Evolutionary conservation across 2,888 invertebrate species (phyloP), one percentile per base, ranked within the genome.

Genomic region (Nomada ruficornis): DNA sequence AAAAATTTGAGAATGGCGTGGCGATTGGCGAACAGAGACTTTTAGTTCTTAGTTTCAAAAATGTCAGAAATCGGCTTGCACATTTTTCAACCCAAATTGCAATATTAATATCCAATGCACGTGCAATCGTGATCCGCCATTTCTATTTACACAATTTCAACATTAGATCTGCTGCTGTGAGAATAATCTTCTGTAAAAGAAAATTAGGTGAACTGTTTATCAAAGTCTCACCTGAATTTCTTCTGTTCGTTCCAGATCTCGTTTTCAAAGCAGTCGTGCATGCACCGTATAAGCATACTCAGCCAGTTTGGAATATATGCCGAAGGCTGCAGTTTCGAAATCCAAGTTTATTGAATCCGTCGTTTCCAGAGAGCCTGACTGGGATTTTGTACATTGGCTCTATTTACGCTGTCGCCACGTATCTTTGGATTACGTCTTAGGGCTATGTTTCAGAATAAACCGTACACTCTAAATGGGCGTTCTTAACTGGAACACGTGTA

Each of bases 401-500:
- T 68, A 55, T 55, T 68, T 68, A 55, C 67, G 54, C 29, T 68
- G 23, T 42, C 67, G 36, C 18, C 54, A 0, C 67, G 67, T 68
- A 68, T 68, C 54, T 42, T 55, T 1, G 54, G 67, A 68, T 68
- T 68, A 68, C 54, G 54, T 55, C 67, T 68, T 68, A 55, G 36
- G 42, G 54, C 54, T 42, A 42, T 36, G 67, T 23, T 42, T 68
- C 67, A 23, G 54, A 23, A 2, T 20, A 55, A 36, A 42, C 36
- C 54, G 20, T 20, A 15, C 67, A 15, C 29, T 20, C 20, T 15
- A 54, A 29, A 52, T 15, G n/a, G 26, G 0, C 29, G 42, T 18
- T 68, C 18, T 2, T 42, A 54, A 42, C 20, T 55, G 20, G 54
- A 42, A 15, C 67, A 23, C 54, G 42, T 55, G 7, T 11, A 36